A percentile compares a stretch with the other conserved stretches of the same genome.
phyloP scores from a whole-genome alignment of 2,113 vertebrate species.

The Polyodon spathula region DNA sequence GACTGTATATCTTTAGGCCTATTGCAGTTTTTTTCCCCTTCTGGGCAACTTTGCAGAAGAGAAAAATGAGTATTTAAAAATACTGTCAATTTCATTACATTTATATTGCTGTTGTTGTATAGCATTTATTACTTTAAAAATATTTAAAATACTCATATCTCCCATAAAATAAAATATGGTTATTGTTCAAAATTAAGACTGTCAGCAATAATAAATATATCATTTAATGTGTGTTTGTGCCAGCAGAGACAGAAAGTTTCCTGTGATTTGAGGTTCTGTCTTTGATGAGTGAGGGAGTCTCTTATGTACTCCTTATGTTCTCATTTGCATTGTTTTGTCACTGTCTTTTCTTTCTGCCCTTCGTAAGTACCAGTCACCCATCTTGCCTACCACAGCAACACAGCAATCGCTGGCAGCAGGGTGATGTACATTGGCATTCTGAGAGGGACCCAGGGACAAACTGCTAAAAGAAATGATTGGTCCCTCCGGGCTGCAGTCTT shows the following conservation, averaged over 20 bases:
- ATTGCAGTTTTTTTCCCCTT: too few relatives aligned
- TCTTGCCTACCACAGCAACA: conserved; percentile 16
- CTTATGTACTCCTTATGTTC: conserved; percentile 36
- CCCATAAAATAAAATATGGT: too few relatives aligned
- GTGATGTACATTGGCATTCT: conserved; percentile 52
- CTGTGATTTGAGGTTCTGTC: conserved; percentile 32
- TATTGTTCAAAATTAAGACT: conserved; percentile 4
- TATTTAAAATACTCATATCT: too few relatives aligned
- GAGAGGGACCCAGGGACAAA: conserved; percentile 61
- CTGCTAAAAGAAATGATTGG: conserved; percentile 80
- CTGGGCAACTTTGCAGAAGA: too few relatives aligned
- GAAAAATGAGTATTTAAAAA: too few relatives aligned
- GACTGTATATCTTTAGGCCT: too few relatives aligned
- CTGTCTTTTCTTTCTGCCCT: conserved; percentile 14
- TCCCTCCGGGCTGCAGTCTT: conserved; percentile 63
- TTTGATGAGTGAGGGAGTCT: conserved; percentile 54
- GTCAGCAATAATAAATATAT: conserved; percentile 62
- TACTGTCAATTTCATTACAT: too few relatives aligned
- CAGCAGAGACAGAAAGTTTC: conserved; percentile 16
- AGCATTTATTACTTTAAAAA: too few relatives aligned
- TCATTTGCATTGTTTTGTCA: conserved; percentile 45
- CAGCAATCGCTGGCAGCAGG: conserved; percentile 15
- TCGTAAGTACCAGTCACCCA: conserved; percentile 27
- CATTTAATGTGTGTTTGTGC: conserved; percentile 39
- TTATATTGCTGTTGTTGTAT: too few relatives aligned